Base-by-base conservation (phyloP, 2,888 invertebrate species). In the Boloria euphrosyne region DNA sequence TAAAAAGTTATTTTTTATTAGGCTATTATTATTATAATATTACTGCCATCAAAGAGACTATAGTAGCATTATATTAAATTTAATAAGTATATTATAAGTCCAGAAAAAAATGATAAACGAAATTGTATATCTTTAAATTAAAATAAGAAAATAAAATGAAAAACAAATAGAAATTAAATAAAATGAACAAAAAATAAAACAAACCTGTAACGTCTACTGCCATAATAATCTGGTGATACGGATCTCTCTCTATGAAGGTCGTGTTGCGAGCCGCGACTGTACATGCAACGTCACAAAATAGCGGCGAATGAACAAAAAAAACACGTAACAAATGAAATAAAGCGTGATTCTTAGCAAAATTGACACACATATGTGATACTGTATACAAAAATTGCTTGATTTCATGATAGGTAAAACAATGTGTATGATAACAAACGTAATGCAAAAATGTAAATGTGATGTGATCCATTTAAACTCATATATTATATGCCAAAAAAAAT, bases 201-300 rank as follows among this genome's bases (percentile, higher is more conserved):
- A 92, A 94, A 96, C 96, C 96, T 96, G 94, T 95, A 95, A 82
- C 95, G 95, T 86, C 96, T 94, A 84, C 94, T 92, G 83, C 94
- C 94, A 78, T 94, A 94, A 81, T 93, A 94, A 86, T 96, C 96
- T 72, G 96, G 95, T 78, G 96, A 95, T 75, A 94, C 93, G 78
- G 96, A 96, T 77, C 94, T 90, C 75, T 93, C 93, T 76, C 94
- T 92, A 82, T 90, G 84, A 77, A 95, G 93, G 86, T 96, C 95
- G 93, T 95, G 95, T 90, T 95, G 95, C 74, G 95, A 95, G 79
- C 95, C 95, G 83, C 95, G 95, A 81, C 95, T 95, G 86, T 80
- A 69, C 89, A 88, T 90, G 90, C 90, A 86, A 84, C 89, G 85
- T 85, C 89, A 90, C 85, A 87, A 38, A 38, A 85, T 83, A 85